Evolutionary conservation across 2,113 vertebrate genomes (phyloP).

Genomic region (Pelvicachromis taeniatus): DNA sequence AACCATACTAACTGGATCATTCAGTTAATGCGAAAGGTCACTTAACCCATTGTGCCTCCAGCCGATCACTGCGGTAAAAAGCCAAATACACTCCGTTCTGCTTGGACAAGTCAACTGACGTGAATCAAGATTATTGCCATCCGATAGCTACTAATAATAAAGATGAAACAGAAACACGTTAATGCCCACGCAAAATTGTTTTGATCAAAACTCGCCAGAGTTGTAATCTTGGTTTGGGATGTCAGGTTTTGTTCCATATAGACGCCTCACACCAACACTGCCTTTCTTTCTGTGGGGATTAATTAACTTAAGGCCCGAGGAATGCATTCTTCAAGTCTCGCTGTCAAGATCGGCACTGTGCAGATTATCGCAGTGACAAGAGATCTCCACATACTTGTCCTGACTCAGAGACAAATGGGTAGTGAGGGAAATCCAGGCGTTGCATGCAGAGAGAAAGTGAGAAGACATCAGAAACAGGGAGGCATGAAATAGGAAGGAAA

Average conservation of each 20-base stretch:
- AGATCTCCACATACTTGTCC: constrained; percentile 43
- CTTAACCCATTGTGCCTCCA: constrained; percentile 64
- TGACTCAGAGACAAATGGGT: constrained; percentile 44
- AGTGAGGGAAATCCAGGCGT: constrained; percentile 42
- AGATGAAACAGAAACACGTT: background rate
- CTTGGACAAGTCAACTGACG: constrained; percentile 37
- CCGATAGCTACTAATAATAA: background rate
- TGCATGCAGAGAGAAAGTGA: constrained; percentile 10
- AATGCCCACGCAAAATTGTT: background rate
- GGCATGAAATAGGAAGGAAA: constrained; percentile 58
- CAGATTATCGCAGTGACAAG: constrained; percentile 38
- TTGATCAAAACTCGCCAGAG: constrained; percentile 32
- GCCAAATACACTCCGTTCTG: constrained; percentile 33
- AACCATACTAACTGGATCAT: constrained; percentile 69
- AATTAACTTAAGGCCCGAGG: constrained; percentile 64
- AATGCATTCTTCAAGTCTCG: constrained; percentile 47
- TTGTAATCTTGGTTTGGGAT: constrained; percentile 31
- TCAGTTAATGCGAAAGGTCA: constrained; percentile 75
- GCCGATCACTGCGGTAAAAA: constrained; percentile 48
- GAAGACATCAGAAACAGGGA: constrained; percentile 36
- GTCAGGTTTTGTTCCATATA: constrained; percentile 45
- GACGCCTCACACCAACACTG: constrained; percentile 34
- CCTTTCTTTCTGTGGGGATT: constrained; percentile 53
- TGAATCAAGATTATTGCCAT: constrained; percentile 32
- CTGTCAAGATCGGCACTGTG: constrained; percentile 51